A percentile compares a stretch with the other conserved stretches of the same genome.
phyloP scores from a whole-genome alignment of 2,797 vertebrate genomes.

The Scomberomorus guttatus region DNA sequence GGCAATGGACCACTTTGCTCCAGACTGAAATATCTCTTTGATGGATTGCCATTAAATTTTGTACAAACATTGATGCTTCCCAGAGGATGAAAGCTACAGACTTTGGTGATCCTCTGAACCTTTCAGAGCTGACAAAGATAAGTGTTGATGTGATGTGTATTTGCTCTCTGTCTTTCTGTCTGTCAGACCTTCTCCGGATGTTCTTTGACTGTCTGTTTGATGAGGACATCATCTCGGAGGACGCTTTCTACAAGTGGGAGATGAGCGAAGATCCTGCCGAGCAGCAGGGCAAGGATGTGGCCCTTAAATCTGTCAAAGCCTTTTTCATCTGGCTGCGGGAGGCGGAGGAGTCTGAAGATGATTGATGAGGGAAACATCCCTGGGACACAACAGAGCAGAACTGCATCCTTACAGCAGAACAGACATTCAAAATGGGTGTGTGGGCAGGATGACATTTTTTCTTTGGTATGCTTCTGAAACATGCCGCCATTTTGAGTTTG shows the following conservation, averaged over 20 bases:
- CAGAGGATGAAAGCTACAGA: too few species aligned
- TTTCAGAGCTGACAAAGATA: neutral
- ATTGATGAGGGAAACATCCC: conserved; percentile 89
- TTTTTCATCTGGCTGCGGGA: conserved; percentile 99
- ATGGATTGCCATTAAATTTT: too few species aligned
- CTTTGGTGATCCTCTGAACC: too few species aligned
- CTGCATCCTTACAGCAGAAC: conserved; percentile 73
- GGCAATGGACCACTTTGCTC: too few species aligned
- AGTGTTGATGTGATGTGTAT: neutral
- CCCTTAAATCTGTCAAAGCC: conserved; percentile 95
- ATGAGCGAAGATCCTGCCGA: conserved; percentile 95
- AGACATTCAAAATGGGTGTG: conserved; percentile 82
- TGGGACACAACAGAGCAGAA: conserved; percentile 81
- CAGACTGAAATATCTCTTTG: too few species aligned
- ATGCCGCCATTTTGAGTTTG: conserved; percentile 87
- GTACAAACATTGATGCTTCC: too few species aligned
- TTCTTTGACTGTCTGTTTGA: conserved; percentile 99
- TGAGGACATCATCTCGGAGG: conserved; percentile 97
- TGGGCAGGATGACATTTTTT: conserved; percentile 82
- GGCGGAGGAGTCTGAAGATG: conserved; percentile 98
- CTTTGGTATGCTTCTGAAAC: conserved; percentile 89
- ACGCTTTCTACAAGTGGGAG: conserved; percentile 98
- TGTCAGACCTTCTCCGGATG: conserved; percentile 95
- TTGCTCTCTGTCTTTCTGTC: neutral
- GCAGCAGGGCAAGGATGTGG: conserved; percentile 95